These are phyloP conservation scores for Ypsolopha scabrella DNA, from an alignment of 2,888 invertebrate genomes.

Conservation along the genomic window DNA sequence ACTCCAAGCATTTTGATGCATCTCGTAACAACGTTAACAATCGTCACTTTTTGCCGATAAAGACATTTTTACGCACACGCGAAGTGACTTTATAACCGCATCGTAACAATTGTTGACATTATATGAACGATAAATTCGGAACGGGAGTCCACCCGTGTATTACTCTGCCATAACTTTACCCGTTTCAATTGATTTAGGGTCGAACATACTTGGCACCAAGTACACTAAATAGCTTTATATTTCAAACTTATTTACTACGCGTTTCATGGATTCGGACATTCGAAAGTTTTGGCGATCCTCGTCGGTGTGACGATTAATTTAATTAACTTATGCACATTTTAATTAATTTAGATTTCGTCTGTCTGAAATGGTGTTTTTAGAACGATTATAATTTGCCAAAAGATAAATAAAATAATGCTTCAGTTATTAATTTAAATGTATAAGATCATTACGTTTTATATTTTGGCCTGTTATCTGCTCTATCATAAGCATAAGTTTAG, in stretches of 20 bases:
- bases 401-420: too few relatives aligned
- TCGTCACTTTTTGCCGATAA: background rate
- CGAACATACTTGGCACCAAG: slow-evolving; percentile 10
- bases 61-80: background rate
- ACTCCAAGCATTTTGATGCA: too few relatives aligned
- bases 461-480: too few relatives aligned
- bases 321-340: too few relatives aligned
- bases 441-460: too few relatives aligned
- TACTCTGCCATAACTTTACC: slow-evolving; percentile 11
- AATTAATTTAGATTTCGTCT: too few relatives aligned
- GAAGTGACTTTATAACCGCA: background rate
- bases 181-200: slow-evolving; percentile 14
- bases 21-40: too few relatives aligned
- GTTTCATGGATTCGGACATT: background rate
- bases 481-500: too few relatives aligned
- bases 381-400: too few relatives aligned
- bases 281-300: background rate
- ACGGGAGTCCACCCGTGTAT: background rate
- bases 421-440: too few relatives aligned
- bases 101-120: background rate
- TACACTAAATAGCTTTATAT: background rate
- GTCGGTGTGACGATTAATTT: too few relatives aligned
- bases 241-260: background rate
- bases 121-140: background rate
- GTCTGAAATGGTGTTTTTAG: too few relatives aligned